phyloP scores from a whole-genome alignment of 2,888 invertebrate species.

The Cryptosula pallasiana region DNA sequence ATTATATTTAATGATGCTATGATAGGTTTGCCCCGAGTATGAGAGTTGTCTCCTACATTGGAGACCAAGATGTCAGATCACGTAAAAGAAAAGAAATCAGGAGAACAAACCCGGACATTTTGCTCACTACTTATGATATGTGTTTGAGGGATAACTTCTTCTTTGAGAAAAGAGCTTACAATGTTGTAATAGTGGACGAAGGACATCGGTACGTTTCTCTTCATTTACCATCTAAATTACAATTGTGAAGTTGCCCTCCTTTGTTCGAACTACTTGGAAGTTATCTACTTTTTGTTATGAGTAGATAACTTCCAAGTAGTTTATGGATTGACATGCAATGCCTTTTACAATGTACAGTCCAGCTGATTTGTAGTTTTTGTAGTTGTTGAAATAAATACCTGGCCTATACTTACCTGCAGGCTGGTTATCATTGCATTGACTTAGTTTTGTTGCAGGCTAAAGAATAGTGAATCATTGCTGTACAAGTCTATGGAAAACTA shows the following conservation, averaged over 20 bases:
- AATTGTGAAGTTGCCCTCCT: no score
- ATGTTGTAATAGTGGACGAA: conserved; percentile 47
- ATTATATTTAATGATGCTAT: no score
- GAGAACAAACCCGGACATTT: conserved; percentile 38
- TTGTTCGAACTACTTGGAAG: no score
- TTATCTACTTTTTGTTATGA: no score
- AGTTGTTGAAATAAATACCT: no score
- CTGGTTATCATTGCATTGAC: no score
- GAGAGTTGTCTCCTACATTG: conserved; percentile 40
- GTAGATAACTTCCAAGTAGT: no score
- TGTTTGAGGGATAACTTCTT: conserved; percentile 45
- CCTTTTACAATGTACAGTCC: no score
- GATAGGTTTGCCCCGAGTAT: conserved; percentile 50
- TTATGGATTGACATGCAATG: no score
- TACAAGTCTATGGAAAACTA: conserved; percentile 36
- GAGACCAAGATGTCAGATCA: conserved; percentile 46
- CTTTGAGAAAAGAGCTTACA: conserved; percentile 38
- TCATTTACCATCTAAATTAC: no score
- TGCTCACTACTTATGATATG: conserved; percentile 54
- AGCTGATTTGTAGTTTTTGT: no score
- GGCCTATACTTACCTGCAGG: no score
- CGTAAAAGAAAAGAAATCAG: conserved; percentile 35
- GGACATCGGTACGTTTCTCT: conserved; percentile 37
- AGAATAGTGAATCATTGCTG: conserved; percentile 48
- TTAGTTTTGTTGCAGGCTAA: conserved; percentile 35